A percentile compares a stretch with the other conserved stretches of the same genome.
Evolutionary conservation across 2,797 vertebrate genomes (phyloP).

Genomic region (Typhlichthys eigenmanni): DNA sequence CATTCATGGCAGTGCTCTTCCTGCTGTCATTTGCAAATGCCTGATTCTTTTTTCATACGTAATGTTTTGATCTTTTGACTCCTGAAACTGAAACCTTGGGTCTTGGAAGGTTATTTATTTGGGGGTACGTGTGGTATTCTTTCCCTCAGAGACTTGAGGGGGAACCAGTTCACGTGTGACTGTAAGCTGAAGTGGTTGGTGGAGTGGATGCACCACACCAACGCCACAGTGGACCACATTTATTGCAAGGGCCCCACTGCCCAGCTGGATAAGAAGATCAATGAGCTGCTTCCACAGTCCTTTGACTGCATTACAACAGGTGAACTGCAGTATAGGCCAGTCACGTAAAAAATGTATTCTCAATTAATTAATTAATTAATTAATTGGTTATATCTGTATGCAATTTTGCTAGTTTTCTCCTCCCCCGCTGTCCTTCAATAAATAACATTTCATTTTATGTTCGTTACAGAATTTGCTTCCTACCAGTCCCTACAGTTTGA

Average conservation of each 20-base stretch:
- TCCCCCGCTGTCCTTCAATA: neutral
- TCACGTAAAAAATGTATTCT: neutral
- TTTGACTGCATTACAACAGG: slow-evolving; percentile 98
- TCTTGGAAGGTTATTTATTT: neutral
- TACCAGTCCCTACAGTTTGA: slow-evolving; percentile 94
- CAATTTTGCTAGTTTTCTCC: too few species aligned
- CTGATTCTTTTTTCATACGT: neutral
- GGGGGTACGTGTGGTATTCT: slow-evolving; percentile 3
- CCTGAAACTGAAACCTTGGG: slow-evolving; percentile 20
- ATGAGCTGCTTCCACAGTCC: slow-evolving; percentile 84
- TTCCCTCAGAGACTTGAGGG: slow-evolving; percentile 86
- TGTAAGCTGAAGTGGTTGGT: slow-evolving; percentile 98
- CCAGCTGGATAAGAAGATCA: slow-evolving; percentile 89
- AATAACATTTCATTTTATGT: neutral
- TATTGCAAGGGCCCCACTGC: slow-evolving; percentile 89
- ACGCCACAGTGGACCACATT: slow-evolving; percentile 94
- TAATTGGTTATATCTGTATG: too few species aligned
- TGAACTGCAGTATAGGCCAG: slow-evolving; percentile 44
- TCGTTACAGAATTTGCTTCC: slow-evolving; percentile 88
- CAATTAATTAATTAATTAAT: too few species aligned
- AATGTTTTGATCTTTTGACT: neutral
- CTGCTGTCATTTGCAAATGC: neutral
- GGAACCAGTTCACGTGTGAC: slow-evolving; percentile 93
- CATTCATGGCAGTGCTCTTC: neutral
- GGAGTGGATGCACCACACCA: slow-evolving; percentile 93